A percentile compares a stretch with the other conserved stretches of the same genome.
phyloP scores from a whole-genome alignment of 2,113 vertebrate genomes.

The Takifugu bimaculatus region DNA sequence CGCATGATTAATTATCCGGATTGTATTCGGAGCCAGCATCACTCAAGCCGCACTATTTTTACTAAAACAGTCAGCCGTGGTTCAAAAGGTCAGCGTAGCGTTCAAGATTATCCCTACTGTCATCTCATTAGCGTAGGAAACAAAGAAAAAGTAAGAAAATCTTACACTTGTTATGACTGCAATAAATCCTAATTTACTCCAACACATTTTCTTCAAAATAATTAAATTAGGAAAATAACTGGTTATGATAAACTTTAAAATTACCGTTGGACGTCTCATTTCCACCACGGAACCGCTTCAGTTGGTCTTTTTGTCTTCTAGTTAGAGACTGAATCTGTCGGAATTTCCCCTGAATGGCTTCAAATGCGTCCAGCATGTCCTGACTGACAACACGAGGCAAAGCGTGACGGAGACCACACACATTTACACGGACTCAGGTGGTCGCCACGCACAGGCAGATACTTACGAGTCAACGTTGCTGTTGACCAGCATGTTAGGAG shows the following conservation, averaged over 20 bases:
- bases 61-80: constrained; percentile 25
- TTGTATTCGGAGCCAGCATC: background rate
- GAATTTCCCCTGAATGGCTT: constrained; percentile 90
- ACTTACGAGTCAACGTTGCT: constrained; percentile 68
- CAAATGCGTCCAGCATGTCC: constrained; percentile 82
- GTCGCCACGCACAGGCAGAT: constrained; percentile 4
- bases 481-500: constrained; percentile 39
- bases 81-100: constrained; percentile 28
- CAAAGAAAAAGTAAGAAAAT: constrained; percentile 32
- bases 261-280: constrained; percentile 84
- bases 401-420: too few relatives aligned
- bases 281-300: constrained; percentile 85
- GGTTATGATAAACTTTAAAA: constrained; percentile 11
- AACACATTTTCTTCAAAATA: constrained; percentile 25
- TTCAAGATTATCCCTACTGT: constrained; percentile 22
- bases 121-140: constrained; percentile 44
- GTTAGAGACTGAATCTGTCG: constrained; percentile 85
- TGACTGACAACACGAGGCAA: constrained; percentile 71
- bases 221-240: constrained; percentile 28
- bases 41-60: constrained; percentile 24
- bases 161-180: constrained; percentile 31
- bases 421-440: background rate
- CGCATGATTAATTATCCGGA: constrained; percentile 4
- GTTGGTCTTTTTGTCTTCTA: constrained; percentile 88
- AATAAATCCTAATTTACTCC: constrained; percentile 35